phyloP scores from a whole-genome alignment of 92 coral and sea anemone genomes.

The Actinostola sp. region DNA sequence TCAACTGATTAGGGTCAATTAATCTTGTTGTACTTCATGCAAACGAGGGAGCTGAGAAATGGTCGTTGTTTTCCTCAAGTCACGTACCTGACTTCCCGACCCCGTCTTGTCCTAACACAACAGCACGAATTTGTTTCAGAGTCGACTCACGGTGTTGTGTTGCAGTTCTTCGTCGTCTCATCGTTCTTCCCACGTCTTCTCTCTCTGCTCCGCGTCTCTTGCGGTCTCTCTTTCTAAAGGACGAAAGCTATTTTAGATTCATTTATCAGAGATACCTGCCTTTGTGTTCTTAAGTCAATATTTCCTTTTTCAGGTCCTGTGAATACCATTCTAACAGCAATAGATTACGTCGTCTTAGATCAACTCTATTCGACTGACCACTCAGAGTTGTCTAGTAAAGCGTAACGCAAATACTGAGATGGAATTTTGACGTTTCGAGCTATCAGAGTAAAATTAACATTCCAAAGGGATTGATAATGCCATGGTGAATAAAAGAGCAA shows the following conservation, averaged over 20 bases:
- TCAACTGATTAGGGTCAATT: no score
- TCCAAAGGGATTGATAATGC: neutral
- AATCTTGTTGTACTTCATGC: neutral
- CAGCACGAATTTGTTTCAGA: conserved; percentile 61
- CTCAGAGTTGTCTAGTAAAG: conserved; percentile 21
- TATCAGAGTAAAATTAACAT: conserved; percentile 20
- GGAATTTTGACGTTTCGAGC: conserved; percentile 1
- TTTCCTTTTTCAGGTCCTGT: conserved; percentile 11
- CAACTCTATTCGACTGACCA: conserved; percentile 11
- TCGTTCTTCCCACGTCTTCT: neutral
- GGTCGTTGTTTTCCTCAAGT: neutral
- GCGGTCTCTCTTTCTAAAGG: neutral
- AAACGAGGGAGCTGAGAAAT: no score
- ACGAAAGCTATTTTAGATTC: conserved; percentile 4
- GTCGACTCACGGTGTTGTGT: conserved; percentile 24
- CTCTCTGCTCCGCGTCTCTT: neutral
- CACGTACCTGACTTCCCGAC: conserved; percentile 87
- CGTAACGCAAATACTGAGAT: conserved; percentile 7
- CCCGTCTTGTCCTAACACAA: conserved; percentile 80
- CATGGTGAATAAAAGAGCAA: no score
- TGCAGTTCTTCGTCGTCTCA: conserved; percentile 44
- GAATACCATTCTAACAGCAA: conserved; percentile 5
- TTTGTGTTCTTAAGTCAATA: conserved; percentile 32
- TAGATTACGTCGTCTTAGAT: conserved; percentile 14
- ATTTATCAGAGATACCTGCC: neutral